A percentile compares a stretch with the other conserved stretches of the same genome.
These are phyloP conservation scores for Ammodytes marinus DNA, from an alignment of 2,113 vertebrate genomes.

Conservation along the genomic window DNA sequence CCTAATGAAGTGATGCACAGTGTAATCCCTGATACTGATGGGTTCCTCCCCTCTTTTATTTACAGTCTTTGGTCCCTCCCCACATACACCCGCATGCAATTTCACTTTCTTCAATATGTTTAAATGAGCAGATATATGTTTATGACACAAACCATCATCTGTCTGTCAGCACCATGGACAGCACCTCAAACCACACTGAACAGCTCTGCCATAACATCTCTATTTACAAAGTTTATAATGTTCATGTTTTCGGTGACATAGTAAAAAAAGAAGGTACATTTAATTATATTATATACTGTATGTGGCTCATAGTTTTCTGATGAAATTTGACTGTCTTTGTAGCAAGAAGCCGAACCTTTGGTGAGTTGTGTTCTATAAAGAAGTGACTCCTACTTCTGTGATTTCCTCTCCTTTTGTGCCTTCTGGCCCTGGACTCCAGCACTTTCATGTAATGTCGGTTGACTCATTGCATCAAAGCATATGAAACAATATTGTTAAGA, in stretches of 20 bases:
- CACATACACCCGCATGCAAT: not conserved
- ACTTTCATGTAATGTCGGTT: slow-evolving; percentile 13
- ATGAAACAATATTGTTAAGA: not conserved
- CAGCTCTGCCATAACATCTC: too few relatives aligned
- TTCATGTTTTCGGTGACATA: not conserved
- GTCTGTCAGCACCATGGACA: slow-evolving; percentile 35
- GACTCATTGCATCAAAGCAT: not conserved
- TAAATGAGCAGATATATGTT: slow-evolving; percentile 26
- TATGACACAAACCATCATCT: not conserved
- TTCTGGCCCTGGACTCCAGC: not conserved
- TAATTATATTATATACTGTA: not conserved
- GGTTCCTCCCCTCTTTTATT: not conserved
- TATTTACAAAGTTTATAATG: not conserved
- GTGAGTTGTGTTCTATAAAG: slow-evolving; percentile 9
- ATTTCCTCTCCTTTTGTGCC: slow-evolving; percentile 11
- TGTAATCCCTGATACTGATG: slow-evolving; percentile 14
- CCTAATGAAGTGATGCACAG: slow-evolving; percentile 29
- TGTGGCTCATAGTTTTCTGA: slow-evolving; percentile 12
- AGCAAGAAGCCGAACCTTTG: not conserved
- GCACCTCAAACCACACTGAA: not conserved
- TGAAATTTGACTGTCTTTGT: not conserved
- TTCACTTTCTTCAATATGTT: slow-evolving; percentile 12
- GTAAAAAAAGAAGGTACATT: not conserved
- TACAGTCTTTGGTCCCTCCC: not conserved
- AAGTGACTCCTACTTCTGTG: slow-evolving; percentile 2